Conservation (phyloP, 2,797 vertebrate genomes). For the Siniperca scherzeri region DNA sequence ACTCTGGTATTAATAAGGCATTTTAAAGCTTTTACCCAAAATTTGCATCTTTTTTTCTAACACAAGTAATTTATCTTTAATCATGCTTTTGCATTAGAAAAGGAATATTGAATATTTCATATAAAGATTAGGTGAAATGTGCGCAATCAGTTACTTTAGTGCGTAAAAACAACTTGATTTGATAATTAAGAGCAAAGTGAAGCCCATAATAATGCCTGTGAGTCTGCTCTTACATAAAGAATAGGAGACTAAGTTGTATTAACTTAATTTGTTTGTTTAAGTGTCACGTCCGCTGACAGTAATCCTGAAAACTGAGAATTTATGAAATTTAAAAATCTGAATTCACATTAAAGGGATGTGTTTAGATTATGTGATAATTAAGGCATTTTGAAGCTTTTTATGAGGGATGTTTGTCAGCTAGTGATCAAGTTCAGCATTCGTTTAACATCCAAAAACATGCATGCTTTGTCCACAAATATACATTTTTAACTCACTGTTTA, state of each 20-base stretch:
- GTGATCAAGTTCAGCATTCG: no score
- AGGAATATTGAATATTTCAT: neutral
- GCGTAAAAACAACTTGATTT: neutral
- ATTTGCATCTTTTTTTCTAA: neutral
- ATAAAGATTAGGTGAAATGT: neutral
- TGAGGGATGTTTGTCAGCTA: no score
- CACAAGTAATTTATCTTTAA: neutral
- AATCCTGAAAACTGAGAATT: neutral
- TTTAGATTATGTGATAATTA: neutral
- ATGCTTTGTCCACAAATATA: no score
- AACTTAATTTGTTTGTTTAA: no score
- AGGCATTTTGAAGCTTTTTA: no score
- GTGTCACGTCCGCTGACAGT: no score
- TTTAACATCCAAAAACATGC: no score
- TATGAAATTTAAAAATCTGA: neutral
- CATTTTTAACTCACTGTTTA: no score
- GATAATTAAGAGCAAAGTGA: neutral
- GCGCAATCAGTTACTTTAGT: neutral
- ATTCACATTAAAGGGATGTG: no score
- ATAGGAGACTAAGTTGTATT: no score
- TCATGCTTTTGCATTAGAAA: neutral
- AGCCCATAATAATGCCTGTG: neutral
- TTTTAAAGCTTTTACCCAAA: neutral
- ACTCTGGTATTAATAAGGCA: neutral
- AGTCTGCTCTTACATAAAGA: neutral